These are phyloP conservation scores for Wasmannia auropunctata DNA, from an alignment of 1,140 invertebrate genomes.

Conservation along the genomic window DNA sequence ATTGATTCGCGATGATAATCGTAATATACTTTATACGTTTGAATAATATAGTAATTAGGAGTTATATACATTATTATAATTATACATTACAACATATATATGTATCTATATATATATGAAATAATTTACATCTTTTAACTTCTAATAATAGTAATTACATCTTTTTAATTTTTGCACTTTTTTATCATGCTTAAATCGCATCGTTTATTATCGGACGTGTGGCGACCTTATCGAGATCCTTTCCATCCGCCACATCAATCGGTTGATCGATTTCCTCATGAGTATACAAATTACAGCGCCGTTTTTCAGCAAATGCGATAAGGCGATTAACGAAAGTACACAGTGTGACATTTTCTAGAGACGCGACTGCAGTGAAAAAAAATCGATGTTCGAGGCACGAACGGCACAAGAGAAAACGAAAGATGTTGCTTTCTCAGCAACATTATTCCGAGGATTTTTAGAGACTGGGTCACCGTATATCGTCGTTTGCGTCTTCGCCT, in stretches of 20 bases:
- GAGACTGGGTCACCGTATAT: not conserved
- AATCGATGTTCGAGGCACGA: not conserved
- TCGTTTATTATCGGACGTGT: not conserved
- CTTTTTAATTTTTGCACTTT: not conserved
- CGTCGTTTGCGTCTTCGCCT: conserved; percentile 26
- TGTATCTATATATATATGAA: too few relatives aligned
- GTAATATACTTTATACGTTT: not conserved
- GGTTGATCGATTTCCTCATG: not conserved
- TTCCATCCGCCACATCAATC: not conserved
- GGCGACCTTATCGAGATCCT: not conserved
- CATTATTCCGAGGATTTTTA: not conserved
- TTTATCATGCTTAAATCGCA: conserved; percentile 16
- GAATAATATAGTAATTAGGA: not conserved
- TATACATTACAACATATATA: too few relatives aligned
- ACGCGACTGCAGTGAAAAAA: not conserved
- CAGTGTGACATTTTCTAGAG: conserved; percentile 10
- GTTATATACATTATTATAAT: not conserved
- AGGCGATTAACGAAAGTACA: conserved; percentile 12
- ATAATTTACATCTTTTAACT: conserved; percentile 29
- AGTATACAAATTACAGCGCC: conserved; percentile 2
- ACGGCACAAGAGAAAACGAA: not conserved
- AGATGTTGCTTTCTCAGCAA: not conserved
- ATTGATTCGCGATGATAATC: not conserved
- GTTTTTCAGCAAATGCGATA: conserved; percentile 23
- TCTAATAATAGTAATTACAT: too few relatives aligned